Percentiles rank a stretch among this genome's conserved stretches.
Evolutionary conservation across 2,888 invertebrate genomes (phyloP).

Genomic region (Eristalinus sepulchralis): DNA sequence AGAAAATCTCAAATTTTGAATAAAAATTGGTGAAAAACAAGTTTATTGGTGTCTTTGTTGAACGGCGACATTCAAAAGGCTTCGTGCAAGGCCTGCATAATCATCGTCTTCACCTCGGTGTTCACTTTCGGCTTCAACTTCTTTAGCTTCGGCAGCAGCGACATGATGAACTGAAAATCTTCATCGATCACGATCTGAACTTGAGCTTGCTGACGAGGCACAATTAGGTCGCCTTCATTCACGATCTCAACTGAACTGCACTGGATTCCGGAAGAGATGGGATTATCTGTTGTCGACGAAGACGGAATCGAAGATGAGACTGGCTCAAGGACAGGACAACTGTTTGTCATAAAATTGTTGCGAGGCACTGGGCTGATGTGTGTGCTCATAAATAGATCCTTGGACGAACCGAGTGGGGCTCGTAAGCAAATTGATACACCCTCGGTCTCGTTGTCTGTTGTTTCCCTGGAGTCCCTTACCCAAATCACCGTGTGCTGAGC

Average conservation of each 20-base stretch:
- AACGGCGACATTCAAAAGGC: neutral
- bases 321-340: neutral
- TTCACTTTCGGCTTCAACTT: neutral
- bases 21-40: neutral
- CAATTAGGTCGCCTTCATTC: neutral
- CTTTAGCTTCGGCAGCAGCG: neutral
- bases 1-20: neutral
- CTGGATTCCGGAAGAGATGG: neutral
- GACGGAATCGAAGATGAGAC: no score
- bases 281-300: no score
- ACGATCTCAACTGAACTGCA: neutral
- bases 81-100: neutral
- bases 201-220: neutral
- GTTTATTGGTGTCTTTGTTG: neutral
- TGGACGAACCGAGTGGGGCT: neutral
- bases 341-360: neutral
- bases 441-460: neutral
- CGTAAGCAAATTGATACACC: neutral
- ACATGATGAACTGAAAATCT: constrained; percentile 1
- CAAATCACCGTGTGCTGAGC: neutral
- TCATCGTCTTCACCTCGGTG: neutral
- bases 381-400: neutral
- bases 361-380: neutral
- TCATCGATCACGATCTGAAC: neutral
- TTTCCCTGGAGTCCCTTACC: neutral